Evolutionary conservation across 2,113 vertebrate species (phyloP).

Genomic region (Bagarius yarrelli): DNA sequence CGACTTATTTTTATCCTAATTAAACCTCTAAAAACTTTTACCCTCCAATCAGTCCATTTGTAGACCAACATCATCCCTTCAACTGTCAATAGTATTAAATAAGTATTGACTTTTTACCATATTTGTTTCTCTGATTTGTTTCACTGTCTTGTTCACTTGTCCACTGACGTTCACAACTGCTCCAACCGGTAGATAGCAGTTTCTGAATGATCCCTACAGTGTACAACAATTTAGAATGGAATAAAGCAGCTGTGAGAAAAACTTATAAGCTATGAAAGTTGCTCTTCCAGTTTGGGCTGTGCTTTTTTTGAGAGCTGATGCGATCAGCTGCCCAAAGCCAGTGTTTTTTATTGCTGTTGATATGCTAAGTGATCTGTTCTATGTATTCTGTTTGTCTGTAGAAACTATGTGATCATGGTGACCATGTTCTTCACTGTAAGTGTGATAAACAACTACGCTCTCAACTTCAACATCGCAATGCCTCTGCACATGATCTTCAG

Average conservation of each 20-base stretch:
- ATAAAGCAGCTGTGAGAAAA: background rate
- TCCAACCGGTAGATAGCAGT: too few relatives aligned
- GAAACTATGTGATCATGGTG: slow-evolving; percentile 91
- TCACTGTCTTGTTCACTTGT: too few relatives aligned
- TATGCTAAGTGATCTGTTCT: background rate
- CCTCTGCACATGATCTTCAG: slow-evolving; percentile 98
- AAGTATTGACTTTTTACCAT: background rate
- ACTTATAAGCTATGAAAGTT: background rate
- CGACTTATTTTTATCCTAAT: too few relatives aligned
- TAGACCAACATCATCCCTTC: too few relatives aligned
- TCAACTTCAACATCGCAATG: slow-evolving; percentile 96
- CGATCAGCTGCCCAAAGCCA: background rate
- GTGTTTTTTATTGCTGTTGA: background rate
- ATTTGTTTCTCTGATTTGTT: background rate
- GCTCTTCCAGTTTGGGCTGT: background rate
- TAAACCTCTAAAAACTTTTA: too few relatives aligned
- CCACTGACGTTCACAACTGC: too few relatives aligned
- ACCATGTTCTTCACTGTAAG: slow-evolving; percentile 97
- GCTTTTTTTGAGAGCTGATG: background rate
- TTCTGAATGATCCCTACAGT: too few relatives aligned
- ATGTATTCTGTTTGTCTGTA: slow-evolving; percentile 52
- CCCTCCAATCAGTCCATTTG: too few relatives aligned
- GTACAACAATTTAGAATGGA: too few relatives aligned
- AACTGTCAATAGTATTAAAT: background rate
- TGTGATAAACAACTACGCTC: slow-evolving; percentile 95